Base-by-base conservation (phyloP, 2,888 invertebrate genomes). In the Cataglyphis albicans region DNA sequence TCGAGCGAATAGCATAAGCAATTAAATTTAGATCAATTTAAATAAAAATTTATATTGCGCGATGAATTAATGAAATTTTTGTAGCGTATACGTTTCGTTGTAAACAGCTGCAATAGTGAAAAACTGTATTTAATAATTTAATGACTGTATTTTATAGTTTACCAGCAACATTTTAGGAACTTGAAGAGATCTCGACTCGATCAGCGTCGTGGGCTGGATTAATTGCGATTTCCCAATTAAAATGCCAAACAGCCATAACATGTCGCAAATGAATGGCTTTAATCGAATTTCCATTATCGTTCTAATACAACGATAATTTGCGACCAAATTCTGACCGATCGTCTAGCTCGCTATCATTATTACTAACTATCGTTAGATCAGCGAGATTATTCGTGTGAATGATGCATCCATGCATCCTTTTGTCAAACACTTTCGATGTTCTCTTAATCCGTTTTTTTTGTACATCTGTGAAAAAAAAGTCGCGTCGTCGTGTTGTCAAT, bases 231-330 rank as follows among this genome's bases (percentile, higher is more conserved):
- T 91, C 86, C 91, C 91, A 92, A 92, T 92, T 91, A 92, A 92
- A 92, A 90, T 91, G 84, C 90, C 90, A 91, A 92, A 91, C 88
- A 88, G 86, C 84, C 86, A 87, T 89, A 89, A 91, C 85, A 89
- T 87, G 89, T 87, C 81, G 90, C 86, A 90, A 92, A 92, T 92
- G 90, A 89, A 91, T 88, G 90, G 90, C 86, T 91, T 87, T 90
- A 91, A 92, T 93, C 90, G 92, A 91, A 93, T 93, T 93, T 93
- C 92, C 92, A 93, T 93, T 93, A 93, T 92, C 91, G 91, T 88
- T 84, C 88, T 86, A 91, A 90, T 90, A 87, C 90, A 89, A 84
- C 90, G 89, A 92, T 93, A 93, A 93, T 93, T 93, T 92, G 91
- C 91, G 91, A 92, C 91, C 91, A 91, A 91, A 91, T 89, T 91